Evolutionary conservation across 2,113 vertebrate genomes (phyloP), one percentile per base, ranked within the genome.

Genomic region (Hyperopisus bebe): DNA sequence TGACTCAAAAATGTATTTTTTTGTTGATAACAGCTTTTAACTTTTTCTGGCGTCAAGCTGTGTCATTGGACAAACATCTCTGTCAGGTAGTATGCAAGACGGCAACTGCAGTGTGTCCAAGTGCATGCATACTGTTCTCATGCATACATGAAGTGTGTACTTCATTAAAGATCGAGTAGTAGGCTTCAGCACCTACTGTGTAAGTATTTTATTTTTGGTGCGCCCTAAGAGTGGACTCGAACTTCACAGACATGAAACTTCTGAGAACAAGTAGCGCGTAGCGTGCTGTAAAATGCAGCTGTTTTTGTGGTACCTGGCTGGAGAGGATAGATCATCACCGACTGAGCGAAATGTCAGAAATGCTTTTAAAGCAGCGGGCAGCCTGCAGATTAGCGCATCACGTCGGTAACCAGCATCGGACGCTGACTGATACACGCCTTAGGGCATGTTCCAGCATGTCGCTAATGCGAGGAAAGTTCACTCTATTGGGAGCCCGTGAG

Each of bases 381-480:
- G 24, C 90, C 91, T 86, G 89, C 91, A 94, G 91, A 92, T 92
- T 94, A 94, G 91, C 89, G 88, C 93, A 87, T 86, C 44, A 2
- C 47, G 90, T 48, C 92, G 92, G 89, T 82, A 89, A 89, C 62
- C 92, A 82, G 90, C 91, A 90, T 89, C 3, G 90, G 87, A 91
- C 74, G 91, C 53, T 0, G 0, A 90, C 55, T 87, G 90, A 93
- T 84, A 3, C 42, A n/a, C 24, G 19, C 82, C 82, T 24, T 4
- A 11, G 42, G 44, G 44, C 8, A 15, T 0, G 9, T 84, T 84
- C 82, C 44, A 1, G 19, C n/a, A 27, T 8, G 11, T 44, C 15
- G 5, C 17, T 17, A 58, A 17, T 35, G 89, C 24, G 39, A 87
- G 39, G n/a, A 13, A 42, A 10, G 39, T 53, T 86, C 48, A 31